Conservation (phyloP, 2,888 invertebrate genomes). For the Cheilosia impressa region DNA sequence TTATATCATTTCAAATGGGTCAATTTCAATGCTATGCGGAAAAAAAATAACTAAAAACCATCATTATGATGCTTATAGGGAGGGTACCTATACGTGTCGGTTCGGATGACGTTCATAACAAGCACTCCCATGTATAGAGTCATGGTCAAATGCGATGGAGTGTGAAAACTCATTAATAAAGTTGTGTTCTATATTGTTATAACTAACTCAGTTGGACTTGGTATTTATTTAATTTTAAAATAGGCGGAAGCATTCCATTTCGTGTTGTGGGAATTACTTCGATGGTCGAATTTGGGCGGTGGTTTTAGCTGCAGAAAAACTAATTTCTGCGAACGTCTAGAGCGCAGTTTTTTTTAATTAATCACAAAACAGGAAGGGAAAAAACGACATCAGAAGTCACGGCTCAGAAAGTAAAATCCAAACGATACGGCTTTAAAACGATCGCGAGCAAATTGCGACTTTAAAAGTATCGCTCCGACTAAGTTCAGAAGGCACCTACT, state of each 20-base stretch:
- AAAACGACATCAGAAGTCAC: too few species aligned
- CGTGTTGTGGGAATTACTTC: too few species aligned
- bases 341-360: too few species aligned
- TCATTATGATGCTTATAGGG: background rate
- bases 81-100: conserved; percentile 23
- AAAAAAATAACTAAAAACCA: background rate
- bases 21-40: conserved; percentile 43
- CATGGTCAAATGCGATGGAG: conserved; percentile 26
- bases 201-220: background rate
- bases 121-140: background rate
- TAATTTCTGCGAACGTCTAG: too few species aligned
- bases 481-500: too few species aligned
- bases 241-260: background rate
- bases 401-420: too few species aligned
- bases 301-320: too few species aligned
- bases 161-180: conserved; percentile 16
- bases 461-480: too few species aligned
- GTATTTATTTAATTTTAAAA: background rate
- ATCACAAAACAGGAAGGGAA: too few species aligned
- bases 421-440: too few species aligned
- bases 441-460: too few species aligned
- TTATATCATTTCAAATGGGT: conserved; percentile 33
- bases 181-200: conserved; percentile 11
- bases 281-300: too few species aligned
- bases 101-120: conserved; percentile 31